Evolutionary conservation across 2,888 invertebrate genomes (phyloP).

Genomic region (Apamea crenata): DNA sequence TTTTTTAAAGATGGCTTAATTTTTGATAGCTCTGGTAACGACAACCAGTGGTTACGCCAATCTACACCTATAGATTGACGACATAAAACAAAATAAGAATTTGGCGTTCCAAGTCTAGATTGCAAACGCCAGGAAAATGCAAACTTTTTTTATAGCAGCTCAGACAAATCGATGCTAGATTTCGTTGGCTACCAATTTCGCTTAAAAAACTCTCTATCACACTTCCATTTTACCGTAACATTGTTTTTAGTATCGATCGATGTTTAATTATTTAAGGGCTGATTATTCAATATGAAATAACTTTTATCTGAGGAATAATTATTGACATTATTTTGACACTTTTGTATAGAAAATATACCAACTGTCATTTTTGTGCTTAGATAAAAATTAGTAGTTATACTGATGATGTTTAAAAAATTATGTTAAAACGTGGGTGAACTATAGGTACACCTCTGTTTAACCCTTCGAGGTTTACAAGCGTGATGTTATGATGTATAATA

Average conservation of each 20-base stretch:
- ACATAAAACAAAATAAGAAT: background rate
- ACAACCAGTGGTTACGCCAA: background rate
- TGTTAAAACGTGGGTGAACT: no score
- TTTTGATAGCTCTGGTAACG: background rate
- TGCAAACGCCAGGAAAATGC: background rate
- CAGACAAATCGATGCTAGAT: constrained; percentile 12
- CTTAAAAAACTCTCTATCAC: background rate
- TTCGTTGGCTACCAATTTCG: constrained; percentile 24
- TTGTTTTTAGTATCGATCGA: background rate
- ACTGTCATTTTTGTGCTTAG: no score
- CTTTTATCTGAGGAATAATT: no score
- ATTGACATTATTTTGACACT: no score
- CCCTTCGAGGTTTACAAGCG: no score
- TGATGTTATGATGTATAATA: background rate
- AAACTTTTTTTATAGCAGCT: background rate
- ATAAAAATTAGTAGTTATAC: no score
- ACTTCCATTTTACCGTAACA: background rate
- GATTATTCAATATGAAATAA: no score
- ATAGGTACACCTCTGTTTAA: no score
- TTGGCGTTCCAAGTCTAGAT: background rate
- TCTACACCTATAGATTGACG: no score
- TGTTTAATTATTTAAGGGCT: no score
- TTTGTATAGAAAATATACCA: no score
- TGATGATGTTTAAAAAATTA: background rate
- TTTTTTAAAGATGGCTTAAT: background rate